Evolutionary conservation across 2,113 vertebrate species (phyloP).

Genomic region (Spilogale gracilis): DNA sequence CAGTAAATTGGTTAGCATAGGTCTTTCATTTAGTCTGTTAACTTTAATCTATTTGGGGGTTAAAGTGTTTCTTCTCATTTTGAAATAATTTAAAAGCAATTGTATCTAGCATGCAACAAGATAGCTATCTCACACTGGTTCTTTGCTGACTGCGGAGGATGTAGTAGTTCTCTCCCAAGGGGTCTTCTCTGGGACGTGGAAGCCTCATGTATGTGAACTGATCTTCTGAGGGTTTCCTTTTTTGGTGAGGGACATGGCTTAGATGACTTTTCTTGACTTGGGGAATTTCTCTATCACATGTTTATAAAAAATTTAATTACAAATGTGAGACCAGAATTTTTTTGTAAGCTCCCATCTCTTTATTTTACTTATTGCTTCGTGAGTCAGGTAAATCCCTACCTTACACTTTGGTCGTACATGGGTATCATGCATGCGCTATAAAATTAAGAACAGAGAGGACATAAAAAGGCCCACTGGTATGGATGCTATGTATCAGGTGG

Average conservation of each 20-base stretch:
- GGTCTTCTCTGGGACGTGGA: background rate
- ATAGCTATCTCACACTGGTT: fast-evolving
- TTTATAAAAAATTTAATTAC: background rate
- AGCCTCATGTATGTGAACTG: background rate
- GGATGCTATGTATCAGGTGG: background rate
- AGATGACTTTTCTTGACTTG: background rate
- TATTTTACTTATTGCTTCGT: background rate
- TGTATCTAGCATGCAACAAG: background rate
- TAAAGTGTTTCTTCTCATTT: constrained; percentile 52
- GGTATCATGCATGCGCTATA: background rate
- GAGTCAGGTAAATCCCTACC: background rate
- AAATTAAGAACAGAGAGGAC: background rate
- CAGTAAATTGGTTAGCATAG: constrained; percentile 6
- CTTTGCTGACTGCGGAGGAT: fast-evolving
- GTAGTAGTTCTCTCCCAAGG: background rate
- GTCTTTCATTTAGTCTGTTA: constrained; percentile 27
- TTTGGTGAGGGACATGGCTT: background rate
- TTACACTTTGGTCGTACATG: background rate
- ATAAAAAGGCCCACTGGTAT: background rate
- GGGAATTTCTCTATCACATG: background rate
- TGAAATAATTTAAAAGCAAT: constrained; percentile 55
- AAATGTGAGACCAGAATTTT: background rate
- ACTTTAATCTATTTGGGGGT: background rate
- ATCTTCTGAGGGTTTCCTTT: background rate
- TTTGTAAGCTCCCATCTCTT: background rate